Evolutionary conservation across 2,888 invertebrate species (phyloP).

Genomic region (Dynastes tityus): DNA sequence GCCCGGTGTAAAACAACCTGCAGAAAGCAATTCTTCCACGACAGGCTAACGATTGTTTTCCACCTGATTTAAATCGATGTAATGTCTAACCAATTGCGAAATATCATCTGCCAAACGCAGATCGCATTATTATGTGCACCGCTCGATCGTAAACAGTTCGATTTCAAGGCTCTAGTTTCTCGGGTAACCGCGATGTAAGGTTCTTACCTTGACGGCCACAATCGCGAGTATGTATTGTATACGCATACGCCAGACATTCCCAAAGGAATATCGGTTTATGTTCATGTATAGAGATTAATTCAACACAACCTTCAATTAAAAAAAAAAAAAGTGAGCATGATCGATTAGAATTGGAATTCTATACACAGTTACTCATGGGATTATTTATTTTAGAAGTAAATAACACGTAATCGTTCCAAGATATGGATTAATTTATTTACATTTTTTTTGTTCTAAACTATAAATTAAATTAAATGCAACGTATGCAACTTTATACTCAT

Average conservation of each 20-base stretch:
- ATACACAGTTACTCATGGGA: too few species aligned
- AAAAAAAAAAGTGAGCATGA: background rate
- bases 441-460: too few species aligned
- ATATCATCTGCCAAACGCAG: background rate
- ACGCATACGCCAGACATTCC: background rate
- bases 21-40: too few species aligned
- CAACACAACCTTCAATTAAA: too few species aligned
- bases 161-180: slow-evolving; percentile 10
- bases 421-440: too few species aligned
- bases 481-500: too few species aligned
- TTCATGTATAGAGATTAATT: too few species aligned
- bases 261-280: too few species aligned
- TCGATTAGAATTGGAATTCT: background rate
- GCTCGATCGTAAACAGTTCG: slow-evolving; percentile 22
- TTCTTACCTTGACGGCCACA: slow-evolving; percentile 3
- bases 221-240: background rate
- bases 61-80: background rate
- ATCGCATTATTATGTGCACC: slow-evolving; percentile 2
- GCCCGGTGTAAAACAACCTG: too few species aligned
- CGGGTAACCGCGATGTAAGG: slow-evolving; percentile 11
- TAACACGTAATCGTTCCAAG: too few species aligned
- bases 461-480: too few species aligned
- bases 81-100: background rate
- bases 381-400: too few species aligned
- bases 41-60: background rate